These are phyloP conservation scores for Tyrannus savana DNA, from an alignment of 2,113 vertebrate species.

Conservation along the genomic window DNA sequence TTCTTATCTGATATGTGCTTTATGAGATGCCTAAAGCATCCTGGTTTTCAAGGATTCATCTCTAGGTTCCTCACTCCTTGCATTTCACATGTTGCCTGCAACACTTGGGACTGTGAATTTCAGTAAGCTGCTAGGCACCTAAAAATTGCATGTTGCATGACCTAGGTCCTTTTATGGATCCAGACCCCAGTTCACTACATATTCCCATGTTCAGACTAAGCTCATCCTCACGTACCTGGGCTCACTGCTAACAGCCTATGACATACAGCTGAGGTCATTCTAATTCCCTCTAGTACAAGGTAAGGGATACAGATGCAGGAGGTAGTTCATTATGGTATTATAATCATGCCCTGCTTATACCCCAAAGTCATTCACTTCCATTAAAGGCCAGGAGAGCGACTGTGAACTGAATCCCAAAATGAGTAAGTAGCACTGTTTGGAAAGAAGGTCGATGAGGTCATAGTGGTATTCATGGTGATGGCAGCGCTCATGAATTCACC, in stretches of 20 bases:
- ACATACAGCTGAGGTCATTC: slow-evolving; percentile 45
- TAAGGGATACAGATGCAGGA: slow-evolving; percentile 14
- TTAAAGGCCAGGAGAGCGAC: slow-evolving; percentile 34
- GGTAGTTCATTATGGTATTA: slow-evolving; percentile 65
- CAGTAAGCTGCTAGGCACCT: background rate
- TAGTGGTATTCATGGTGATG: slow-evolving; percentile 27
- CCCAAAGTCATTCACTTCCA: slow-evolving; percentile 54
- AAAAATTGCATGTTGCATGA: background rate
- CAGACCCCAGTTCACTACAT: background rate
- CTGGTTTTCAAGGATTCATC: background rate
- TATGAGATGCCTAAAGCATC: background rate
- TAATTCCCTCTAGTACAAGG: slow-evolving; percentile 45
- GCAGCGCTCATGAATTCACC: slow-evolving; percentile 31
- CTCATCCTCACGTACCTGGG: background rate
- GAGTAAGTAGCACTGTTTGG: slow-evolving; percentile 44
- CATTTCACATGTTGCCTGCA: background rate
- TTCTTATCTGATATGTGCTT: background rate
- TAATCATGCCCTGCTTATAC: slow-evolving; percentile 62
- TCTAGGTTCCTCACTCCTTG: background rate
- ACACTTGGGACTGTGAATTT: background rate
- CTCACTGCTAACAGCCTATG: slow-evolving; percentile 36
- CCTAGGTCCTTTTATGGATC: background rate
- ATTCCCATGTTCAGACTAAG: background rate
- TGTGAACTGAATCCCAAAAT: slow-evolving; percentile 51
- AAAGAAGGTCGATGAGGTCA: slow-evolving; percentile 48